Evolutionary conservation across 2,888 invertebrate species (phyloP), one percentile per base, ranked within the genome.

Genomic region (Hartigia nigra): DNA sequence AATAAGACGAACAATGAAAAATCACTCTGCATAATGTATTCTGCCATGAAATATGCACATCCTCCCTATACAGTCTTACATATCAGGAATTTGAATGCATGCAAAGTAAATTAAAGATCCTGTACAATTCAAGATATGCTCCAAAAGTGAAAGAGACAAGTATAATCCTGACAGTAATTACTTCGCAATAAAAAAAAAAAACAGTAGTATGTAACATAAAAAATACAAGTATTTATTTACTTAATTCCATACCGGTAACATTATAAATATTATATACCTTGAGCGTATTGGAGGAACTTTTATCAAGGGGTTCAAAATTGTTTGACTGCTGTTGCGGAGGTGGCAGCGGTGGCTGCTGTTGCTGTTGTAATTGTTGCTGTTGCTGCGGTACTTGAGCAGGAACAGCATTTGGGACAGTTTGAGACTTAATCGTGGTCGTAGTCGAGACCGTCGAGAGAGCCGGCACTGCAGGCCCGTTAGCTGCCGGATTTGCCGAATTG

Each of bases 231-330:
- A 55, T 55, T 55, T 55, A 55, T 55, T 55, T 23, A 55, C 55
- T 23, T 2, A 55, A 23, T 55, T 55, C 23, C 23, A 23, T 5
- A 23, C 55, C 55, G 55, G 55, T 55, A 23, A 55, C 23, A 23
- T 23, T 55, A 55, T 55, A 55, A 55, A 23, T 55, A 55, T 55
- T 14, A 72, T 79, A 85, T 88, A 92, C 92, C 90, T 92, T 92
- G 39, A 92, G 84, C 34, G 92, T 92, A 82, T 92, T 92, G 39
- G 90, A 91, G 69, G 91, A 90, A 82, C 90, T 91, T 80, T 91
- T 92, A 81, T 92, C 91, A 74, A 91, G 84, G 5, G 90, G 89
- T 79, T 92, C 92, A 80, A 90, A 90, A 80, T 90, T 91, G 80
- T 91, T 91, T 34, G 88, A 80, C 79, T 88, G 89, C 77, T 89